Conservation (phyloP, 2,888 invertebrate genomes). For the Cryptocheilus praepositus region DNA sequence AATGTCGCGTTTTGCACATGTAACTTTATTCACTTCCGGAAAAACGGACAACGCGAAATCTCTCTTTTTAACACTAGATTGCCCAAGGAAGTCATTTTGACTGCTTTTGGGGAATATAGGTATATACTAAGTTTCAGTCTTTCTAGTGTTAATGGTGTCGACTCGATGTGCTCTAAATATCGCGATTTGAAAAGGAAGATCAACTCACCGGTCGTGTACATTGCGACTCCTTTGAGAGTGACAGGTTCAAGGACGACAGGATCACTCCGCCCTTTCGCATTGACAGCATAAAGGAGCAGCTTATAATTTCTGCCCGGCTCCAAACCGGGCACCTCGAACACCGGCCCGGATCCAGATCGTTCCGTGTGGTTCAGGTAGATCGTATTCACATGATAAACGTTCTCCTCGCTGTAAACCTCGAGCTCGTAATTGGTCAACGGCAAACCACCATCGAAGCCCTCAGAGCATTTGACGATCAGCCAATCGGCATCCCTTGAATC, state of each 20-base stretch:
- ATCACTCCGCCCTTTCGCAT: constrained; percentile 91
- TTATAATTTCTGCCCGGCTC: constrained; percentile 87
- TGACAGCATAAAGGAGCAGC: constrained; percentile 89
- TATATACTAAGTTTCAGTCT: too few species aligned
- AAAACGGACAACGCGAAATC: too few species aligned
- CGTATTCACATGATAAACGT: constrained; percentile 64
- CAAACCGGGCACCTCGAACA: constrained; percentile 82
- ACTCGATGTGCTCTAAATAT: too few species aligned
- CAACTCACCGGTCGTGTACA: constrained; percentile 70
- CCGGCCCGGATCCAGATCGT: constrained; percentile 73
- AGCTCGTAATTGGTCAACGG: constrained; percentile 80
- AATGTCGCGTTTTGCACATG: too few species aligned
- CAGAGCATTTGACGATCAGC: constrained; percentile 89
- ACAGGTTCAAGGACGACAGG: constrained; percentile 89
- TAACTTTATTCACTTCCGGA: too few species aligned
- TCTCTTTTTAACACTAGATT: too few species aligned
- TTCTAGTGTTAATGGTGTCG: too few species aligned
- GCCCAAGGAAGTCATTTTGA: too few species aligned
- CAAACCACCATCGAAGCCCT: constrained; percentile 91
- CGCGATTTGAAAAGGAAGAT: too few species aligned
- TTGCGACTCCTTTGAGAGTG: constrained; percentile 90
- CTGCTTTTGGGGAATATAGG: too few species aligned
- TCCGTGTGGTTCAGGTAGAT: constrained; percentile 67
- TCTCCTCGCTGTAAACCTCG: constrained; percentile 70
- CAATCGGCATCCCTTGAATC: constrained; percentile 79